Conservation (phyloP, 1,140 invertebrate species). For the Drosophila sp. region DNA sequence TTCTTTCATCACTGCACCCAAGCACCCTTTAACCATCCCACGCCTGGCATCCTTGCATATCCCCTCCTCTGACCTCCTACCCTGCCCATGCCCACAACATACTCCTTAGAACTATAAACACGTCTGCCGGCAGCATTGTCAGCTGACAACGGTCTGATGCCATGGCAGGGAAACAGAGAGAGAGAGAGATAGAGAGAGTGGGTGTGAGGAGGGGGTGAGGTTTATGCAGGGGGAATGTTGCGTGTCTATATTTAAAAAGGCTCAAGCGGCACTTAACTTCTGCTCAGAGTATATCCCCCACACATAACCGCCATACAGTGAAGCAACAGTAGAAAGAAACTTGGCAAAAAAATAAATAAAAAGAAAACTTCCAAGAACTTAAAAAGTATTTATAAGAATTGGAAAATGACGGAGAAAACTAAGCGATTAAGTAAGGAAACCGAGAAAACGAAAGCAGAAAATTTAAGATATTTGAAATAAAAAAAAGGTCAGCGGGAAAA, state of each 20-base stretch:
- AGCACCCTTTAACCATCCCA: background rate
- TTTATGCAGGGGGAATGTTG: conserved; percentile 23
- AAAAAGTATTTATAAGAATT: conserved; percentile 1
- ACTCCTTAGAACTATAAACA: conserved; percentile 59
- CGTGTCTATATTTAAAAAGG: conserved; percentile 70
- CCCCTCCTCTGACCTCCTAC: background rate
- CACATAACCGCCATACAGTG: conserved; percentile 22
- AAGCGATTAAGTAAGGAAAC: background rate
- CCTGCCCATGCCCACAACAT: background rate
- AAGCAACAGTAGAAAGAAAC: background rate
- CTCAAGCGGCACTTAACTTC: conserved; percentile 77
- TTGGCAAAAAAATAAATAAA: background rate
- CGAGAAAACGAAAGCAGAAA: background rate
- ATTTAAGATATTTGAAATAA: background rate
- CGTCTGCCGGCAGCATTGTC: conserved; percentile 67
- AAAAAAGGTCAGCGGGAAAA: background rate
- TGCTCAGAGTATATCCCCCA: conserved; percentile 48
- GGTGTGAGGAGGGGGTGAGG: background rate
- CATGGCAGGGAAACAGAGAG: conserved; percentile 13
- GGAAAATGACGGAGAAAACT: background rate
- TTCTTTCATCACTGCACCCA: background rate
- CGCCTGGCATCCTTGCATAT: background rate
- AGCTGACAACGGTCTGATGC: conserved; percentile 56
- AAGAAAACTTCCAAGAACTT: background rate
- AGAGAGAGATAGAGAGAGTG: background rate